Evolutionary conservation across 2,888 invertebrate species (phyloP), one percentile per base, ranked within the genome.

Genomic region (Labia minor): DNA sequence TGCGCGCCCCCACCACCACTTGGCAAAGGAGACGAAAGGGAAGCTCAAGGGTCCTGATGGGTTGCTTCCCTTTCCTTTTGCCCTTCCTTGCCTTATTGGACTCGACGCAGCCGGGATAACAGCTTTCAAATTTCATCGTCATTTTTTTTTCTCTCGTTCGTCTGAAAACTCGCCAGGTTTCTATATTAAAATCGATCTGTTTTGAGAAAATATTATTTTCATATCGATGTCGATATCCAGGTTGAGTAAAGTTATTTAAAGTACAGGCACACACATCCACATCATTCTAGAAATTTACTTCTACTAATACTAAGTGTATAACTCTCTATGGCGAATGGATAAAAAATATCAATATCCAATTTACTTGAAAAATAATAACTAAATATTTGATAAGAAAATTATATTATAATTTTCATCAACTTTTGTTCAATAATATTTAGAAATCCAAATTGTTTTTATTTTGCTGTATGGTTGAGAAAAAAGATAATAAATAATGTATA

Each of bases 81-180:
- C n/a, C 49, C 14, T 4, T 14, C 49, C 49, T 49, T 49, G 49
- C 49, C 49, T 68, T 69, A 69, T 69, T 69, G 69, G 68, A 68
- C 62, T 64, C 66, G 67, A 65, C 69, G 67, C 64, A 21, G 67
- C 61, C 21, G 63, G 67, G 69, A 66, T 65, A 67, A 69, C 67
- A 67, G 69, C 69, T 68, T 69, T 69, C 69, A 69, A 69, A 69
- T 69, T 69, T 67, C 69, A 69, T 69, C 69, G 49, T 49, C 49
- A 16, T 49, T 49, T 49, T 49, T 49, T 49, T 49, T 49, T 4
- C 16, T 49, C 14, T 49, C 14, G 14, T 14, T 49, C 16, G 3
- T 14, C n/a, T 4, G 14, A 49, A 49, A 49, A 4, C 49, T 49
- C 2, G 6, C 49, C 3, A 14, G 49, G 3, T 49, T 49, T 8